These are phyloP conservation scores for Polydrusus tereticollis DNA, from an alignment of 2,888 invertebrate genomes.

Conservation along the genomic window DNA sequence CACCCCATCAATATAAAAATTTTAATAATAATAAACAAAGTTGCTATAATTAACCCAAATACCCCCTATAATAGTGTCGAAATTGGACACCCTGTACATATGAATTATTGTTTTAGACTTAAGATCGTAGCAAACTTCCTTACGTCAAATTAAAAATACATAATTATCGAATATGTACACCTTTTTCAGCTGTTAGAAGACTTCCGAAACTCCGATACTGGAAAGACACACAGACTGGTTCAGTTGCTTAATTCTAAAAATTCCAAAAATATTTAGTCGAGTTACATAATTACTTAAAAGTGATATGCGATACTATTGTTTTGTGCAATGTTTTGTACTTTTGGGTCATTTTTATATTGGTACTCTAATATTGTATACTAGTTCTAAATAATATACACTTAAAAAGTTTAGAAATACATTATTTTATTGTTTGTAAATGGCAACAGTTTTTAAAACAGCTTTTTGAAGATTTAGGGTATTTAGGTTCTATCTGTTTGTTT, in stretches of 20 bases:
- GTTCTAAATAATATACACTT: constrained; percentile 10
- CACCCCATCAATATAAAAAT: no score
- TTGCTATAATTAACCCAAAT: no score
- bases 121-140: no score
- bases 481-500: background rate
- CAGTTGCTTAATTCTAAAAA: constrained; percentile 63
- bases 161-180: background rate
- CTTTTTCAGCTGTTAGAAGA: constrained; percentile 71
- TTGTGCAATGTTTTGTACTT: constrained; percentile 19
- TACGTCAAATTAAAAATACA: no score
- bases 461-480: no score
- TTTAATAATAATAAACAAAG: no score
- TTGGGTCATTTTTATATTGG: background rate
- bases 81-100: no score
- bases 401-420: background rate
- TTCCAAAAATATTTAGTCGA: constrained; percentile 11
- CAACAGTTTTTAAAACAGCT: background rate
- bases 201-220: constrained; percentile 70
- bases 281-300: constrained; percentile 7
- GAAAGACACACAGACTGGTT: constrained; percentile 69
- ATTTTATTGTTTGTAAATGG: background rate
- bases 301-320: constrained; percentile 1
- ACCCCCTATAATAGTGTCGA: no score
- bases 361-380: background rate
- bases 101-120: no score